These are phyloP conservation scores for Forficula auricularia DNA, from an alignment of 1,140 invertebrate species.

Conservation along the genomic window DNA sequence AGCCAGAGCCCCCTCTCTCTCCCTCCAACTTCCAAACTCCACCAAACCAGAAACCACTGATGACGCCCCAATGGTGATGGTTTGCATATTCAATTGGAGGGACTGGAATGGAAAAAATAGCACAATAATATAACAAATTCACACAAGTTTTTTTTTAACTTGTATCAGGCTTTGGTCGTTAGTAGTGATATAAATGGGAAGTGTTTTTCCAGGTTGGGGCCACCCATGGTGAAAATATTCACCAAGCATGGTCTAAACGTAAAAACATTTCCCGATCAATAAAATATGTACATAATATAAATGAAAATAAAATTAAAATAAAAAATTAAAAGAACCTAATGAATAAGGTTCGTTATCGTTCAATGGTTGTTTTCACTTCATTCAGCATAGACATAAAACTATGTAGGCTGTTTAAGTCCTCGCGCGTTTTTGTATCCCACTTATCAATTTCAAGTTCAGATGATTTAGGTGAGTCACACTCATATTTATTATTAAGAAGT, in stretches of 20 bases:
- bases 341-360: conserved; percentile 17
- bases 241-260: not conserved
- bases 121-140: conserved; percentile 22
- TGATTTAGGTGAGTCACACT: conserved; percentile 1
- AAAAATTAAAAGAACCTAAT: not conserved
- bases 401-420: conserved; percentile 22
- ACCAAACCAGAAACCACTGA: too few species aligned
- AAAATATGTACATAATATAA: not conserved
- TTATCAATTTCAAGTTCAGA: conserved; percentile 8
- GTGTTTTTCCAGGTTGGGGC: not conserved
- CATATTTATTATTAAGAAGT: conserved; percentile 14
- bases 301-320: not conserved
- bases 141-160: conserved; percentile 12
- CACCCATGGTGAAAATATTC: not conserved
- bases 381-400: conserved; percentile 22
- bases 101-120: conserved; percentile 30
- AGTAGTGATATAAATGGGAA: not conserved
- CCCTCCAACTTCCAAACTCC: too few species aligned
- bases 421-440: conserved; percentile 17
- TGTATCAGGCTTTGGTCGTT: conserved; percentile 2
- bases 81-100: conserved; percentile 25
- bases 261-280: not conserved
- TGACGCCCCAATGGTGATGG: not conserved
- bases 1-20: too few species aligned
- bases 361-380: conserved; percentile 18